A percentile compares a stretch with the other conserved stretches of the same genome.
phyloP scores from a whole-genome alignment of 2,797 vertebrate species.

The Crypturellus tataupa region DNA sequence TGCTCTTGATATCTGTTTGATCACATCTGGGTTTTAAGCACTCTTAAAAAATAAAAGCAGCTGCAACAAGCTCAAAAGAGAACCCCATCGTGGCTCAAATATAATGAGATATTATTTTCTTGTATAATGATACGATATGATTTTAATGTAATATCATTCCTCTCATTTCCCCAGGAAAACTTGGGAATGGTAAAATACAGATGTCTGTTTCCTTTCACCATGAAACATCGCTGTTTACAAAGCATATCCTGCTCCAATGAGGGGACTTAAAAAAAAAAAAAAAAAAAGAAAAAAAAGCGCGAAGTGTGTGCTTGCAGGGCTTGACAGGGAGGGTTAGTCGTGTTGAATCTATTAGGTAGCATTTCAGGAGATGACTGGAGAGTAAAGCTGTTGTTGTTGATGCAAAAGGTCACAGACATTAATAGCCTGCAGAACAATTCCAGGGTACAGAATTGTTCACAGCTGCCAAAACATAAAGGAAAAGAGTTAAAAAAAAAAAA shows the following conservation, averaged over 20 bases:
- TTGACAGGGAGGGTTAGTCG: neutral
- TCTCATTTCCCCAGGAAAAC: neutral
- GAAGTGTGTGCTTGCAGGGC: neutral
- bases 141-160: neutral
- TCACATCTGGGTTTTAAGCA: neutral
- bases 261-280: neutral
- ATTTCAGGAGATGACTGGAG: constrained; percentile 43
- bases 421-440: constrained; percentile 39
- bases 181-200: neutral
- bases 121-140: neutral
- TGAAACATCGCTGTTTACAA: neutral
- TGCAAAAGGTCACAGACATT: constrained; percentile 56
- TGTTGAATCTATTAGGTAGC: constrained; percentile 38
- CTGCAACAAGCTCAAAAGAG: neutral
- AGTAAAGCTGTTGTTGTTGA: constrained; percentile 8
- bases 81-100: neutral
- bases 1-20: neutral
- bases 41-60: constrained; percentile 19
- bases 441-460: constrained; percentile 33
- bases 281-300: neutral
- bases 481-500: neutral
- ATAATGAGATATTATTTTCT: constrained; percentile 25
- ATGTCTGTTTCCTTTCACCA: neutral
- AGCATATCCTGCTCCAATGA: neutral
- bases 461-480: constrained; percentile 40